These are phyloP conservation scores for Pseudachorutes palmiensis DNA, from an alignment of 1,140 invertebrate genomes.

Conservation along the genomic window DNA sequence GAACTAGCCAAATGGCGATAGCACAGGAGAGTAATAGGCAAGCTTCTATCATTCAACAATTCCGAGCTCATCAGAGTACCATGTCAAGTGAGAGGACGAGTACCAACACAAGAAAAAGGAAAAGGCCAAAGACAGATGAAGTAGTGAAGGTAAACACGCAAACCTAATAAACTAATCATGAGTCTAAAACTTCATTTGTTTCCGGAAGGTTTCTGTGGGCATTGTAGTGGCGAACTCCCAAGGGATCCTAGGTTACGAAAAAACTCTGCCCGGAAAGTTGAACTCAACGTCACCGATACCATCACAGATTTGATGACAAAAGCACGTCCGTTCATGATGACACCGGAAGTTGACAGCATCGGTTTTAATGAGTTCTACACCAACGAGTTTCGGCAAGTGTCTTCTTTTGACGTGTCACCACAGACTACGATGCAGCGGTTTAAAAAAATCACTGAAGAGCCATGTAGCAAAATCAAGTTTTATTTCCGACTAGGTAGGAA, in stretches of 20 bases:
- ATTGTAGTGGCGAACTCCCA: not conserved
- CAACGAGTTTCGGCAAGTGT: not conserved
- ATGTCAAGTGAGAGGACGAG: not conserved
- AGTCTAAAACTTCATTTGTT: not conserved
- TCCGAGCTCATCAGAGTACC: not conserved
- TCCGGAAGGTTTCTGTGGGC: not conserved
- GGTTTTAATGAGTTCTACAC: not conserved
- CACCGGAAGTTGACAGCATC: not conserved
- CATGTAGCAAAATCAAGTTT: not conserved
- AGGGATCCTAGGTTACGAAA: too few species aligned
- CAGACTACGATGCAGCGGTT: not conserved
- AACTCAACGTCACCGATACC: not conserved
- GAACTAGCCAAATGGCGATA: not conserved
- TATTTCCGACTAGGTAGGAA: not conserved
- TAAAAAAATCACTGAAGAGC: not conserved
- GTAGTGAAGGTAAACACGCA: not conserved
- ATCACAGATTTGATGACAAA: not conserved
- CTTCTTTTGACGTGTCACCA: not conserved
- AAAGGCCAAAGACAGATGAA: not conserved
- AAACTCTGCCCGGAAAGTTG: not conserved
- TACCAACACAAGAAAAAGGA: not conserved
- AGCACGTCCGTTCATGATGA: not conserved
- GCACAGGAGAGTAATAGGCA: not conserved
- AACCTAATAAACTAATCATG: not conserved
- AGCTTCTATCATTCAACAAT: not conserved